Conservation (phyloP, 2,888 invertebrate genomes). For the Chironomus tentans region DNA sequence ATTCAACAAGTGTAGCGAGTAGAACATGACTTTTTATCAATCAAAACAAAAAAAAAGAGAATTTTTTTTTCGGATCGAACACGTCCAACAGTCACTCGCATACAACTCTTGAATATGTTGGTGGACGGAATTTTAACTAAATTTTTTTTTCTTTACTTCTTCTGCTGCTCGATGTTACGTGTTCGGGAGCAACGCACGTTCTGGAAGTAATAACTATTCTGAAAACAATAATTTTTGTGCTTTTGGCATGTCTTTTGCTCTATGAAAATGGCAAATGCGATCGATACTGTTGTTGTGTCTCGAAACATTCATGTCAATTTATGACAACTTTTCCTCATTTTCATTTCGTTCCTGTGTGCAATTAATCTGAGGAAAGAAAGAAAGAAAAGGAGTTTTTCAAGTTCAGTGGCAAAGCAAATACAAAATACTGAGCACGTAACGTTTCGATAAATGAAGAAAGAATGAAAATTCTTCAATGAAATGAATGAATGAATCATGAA, state of each 20-base stretch:
- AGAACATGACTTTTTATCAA: constrained; percentile 3
- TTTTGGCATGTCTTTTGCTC: not conserved
- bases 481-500: not conserved
- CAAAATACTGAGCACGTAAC: too few species aligned
- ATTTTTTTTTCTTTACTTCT: not conserved
- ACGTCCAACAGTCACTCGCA: not conserved
- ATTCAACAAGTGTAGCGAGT: not conserved
- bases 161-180: not conserved
- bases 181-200: constrained; percentile 6
- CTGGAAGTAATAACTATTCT: not conserved
- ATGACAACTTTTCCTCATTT: too few species aligned
- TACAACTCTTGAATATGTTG: not conserved
- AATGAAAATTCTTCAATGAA: not conserved
- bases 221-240: constrained; percentile 2
- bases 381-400: too few species aligned
- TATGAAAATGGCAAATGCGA: not conserved
- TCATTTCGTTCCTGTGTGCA: too few species aligned
- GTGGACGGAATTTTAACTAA: constrained; percentile 10
- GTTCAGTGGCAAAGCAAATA: too few species aligned
- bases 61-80: not conserved
- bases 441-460: too few species aligned
- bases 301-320: too few species aligned
- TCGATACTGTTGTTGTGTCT: not conserved
- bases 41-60: not conserved
- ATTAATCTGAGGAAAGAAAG: too few species aligned